Base-by-base conservation (phyloP, 2,113 vertebrate genomes). In the Carassius carassius region DNA sequence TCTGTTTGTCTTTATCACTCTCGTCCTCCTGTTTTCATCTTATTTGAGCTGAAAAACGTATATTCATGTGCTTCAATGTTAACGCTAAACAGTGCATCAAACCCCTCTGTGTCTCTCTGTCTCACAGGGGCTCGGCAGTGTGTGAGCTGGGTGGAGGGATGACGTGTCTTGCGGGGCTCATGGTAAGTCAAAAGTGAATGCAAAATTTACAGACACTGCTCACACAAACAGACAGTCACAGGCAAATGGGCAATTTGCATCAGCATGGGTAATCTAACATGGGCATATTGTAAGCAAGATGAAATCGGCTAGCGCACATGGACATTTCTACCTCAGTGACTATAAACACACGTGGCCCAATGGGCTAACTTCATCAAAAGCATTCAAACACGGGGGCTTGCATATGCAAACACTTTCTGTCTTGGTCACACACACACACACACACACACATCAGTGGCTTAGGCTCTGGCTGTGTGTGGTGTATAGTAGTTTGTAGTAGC, bases 151-250 rank as follows among this genome's bases (percentile, higher is more conserved):
- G 96, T 92, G 96, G 96, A 95, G 96, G 96, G 92, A 96, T 97
- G 96, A 96, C 96, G 94, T 97, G 96, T 96, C 96, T 97, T 93
- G 96, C 96, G 95, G 96, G 96, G 91, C 96, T 97, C 93, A 96
- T 96, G 96, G 96, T 97, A 97, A 95, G 96, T 96, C 65, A 88
- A 86, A 84, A 62, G 75, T 78, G 78, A 60, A 56, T 21, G 51
- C 72, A 67, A 29, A 81, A 65, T 78, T 49, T 2, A 35, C n/a
- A 69, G 67, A 70, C 63, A 83, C n/a, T 47, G 72, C 51, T 84
- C 75, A 77, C 77, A 87, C 78, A 80, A 60, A 86, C 58, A 78
- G 78, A 83, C 91, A 93, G 93, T 92, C 93, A 94, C 94, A 79
- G 82, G 72, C 78, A 86, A 88, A 86, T 82, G 85, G 63, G 44